Evolutionary conservation across 1,140 invertebrate genomes (phyloP), one percentile per base, ranked within the genome.

Genomic region (Achroia grisella): DNA sequence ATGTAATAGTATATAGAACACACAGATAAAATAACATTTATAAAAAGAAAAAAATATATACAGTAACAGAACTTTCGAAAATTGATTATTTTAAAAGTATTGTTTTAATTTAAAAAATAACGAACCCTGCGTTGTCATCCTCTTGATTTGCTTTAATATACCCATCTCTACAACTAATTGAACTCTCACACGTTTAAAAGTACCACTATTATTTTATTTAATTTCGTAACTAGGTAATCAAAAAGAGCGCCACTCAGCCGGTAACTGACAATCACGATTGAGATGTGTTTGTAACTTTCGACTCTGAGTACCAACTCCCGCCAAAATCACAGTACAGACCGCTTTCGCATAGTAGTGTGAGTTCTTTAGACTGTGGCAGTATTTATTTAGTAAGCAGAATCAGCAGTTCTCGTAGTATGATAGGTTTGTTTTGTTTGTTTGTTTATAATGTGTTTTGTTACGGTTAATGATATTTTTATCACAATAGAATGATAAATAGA

Each of bases 81-180:
- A n/a, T n/a, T n/a, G n/a, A n/a, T n/a, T n/a, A n/a, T n/a, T n/a
- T n/a, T 6, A 23, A 23, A 23, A 23, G 17, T 23, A n/a, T 23
- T 23, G 6, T 23, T 23, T 3, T 23, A 23, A 23, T 3, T 15
- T 10, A 4, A 32, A 28, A 46, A 56, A 28, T 14, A 15, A 64
- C 62, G 29, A 49, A 65, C 65, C 65, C 35, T 66, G 42, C 32
- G 44, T 52, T 14, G 71, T 54, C 36, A 74, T 71, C 58, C 57
- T 74, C 40, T 71, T 74, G 30, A 74, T 65, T 46, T 74, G 71
- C 56, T 71, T 71, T 48, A 74, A 49, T 49, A 74, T 71, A 9
- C 71, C 71, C 71, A 74, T 74, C 39, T 52, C 45, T 39, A 8
- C 6, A 23, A 3, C 17, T 23, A 6, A 23, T 23, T n/a, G n/a